Conservation (phyloP, 2,797 vertebrate genomes). For the Aythya fuligula region DNA sequence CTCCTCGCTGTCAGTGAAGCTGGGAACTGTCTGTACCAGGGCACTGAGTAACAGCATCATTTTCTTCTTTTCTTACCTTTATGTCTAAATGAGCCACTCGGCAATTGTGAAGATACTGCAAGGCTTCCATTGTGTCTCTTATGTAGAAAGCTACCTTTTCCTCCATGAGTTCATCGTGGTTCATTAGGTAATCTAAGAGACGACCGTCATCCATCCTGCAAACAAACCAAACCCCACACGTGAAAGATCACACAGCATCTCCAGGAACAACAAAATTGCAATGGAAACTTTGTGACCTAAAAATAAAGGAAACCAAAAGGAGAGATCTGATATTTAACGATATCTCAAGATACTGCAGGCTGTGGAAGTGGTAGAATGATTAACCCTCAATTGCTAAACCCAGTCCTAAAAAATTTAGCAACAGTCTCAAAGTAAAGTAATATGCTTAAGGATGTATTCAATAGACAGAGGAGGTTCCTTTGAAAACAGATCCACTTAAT, state of each 20-base stretch:
- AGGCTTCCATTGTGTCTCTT: slow-evolving; percentile 91
- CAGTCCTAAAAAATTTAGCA: background rate
- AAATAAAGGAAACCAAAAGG: slow-evolving; percentile 4
- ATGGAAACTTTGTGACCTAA: background rate
- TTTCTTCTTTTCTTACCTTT: slow-evolving; percentile 83
- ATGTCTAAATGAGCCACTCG: slow-evolving; percentile 94
- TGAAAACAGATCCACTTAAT: slow-evolving; percentile 33
- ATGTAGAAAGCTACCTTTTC: slow-evolving; percentile 96
- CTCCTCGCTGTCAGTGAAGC: background rate
- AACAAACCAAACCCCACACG: background rate
- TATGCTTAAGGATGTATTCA: slow-evolving; percentile 43
- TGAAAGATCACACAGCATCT: background rate
- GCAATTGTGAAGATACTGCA: slow-evolving; percentile 97
- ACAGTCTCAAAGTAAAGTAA: slow-evolving; percentile 9
- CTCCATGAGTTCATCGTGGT: slow-evolving; percentile 96
- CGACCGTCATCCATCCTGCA: slow-evolving; percentile 92
- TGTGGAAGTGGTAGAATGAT: background rate
- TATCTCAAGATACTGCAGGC: background rate
- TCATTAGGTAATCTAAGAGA: slow-evolving; percentile 93
- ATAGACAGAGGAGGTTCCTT: background rate
- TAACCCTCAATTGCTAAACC: slow-evolving; percentile 10
- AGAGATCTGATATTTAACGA: background rate
- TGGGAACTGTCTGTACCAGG: background rate
- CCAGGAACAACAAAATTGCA: background rate
- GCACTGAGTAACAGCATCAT: background rate